Base-by-base conservation (phyloP, 2,888 invertebrate species). In the Cataglyphis altisquamis region DNA sequence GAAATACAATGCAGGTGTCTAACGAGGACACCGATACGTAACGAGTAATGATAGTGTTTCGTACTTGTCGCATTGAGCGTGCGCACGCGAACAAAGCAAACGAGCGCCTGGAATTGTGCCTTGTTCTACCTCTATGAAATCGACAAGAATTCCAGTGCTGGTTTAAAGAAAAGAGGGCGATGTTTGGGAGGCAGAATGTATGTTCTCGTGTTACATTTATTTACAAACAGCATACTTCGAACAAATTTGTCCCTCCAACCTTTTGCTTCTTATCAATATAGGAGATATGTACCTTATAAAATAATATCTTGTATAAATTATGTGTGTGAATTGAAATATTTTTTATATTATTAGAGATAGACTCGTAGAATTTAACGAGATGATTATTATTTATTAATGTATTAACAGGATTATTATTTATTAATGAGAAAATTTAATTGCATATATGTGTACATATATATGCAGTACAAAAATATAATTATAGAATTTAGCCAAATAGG, bases 11-110 rank as follows among this genome's bases (percentile, higher is more conserved):
- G 78, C 73, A 55, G 60, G 45, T 73, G 72, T 45, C 36, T 73
- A 80, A 80, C 73, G 78, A 80, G 78, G 78, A 72, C 73, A 60
- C 48, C 73, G 78, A 80, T 80, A 72, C 68, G 60, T 60, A 73
- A 80, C 32, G 32, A n/a, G 68, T 15, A 29, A 48, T 48, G 68
- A 60, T 57, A 5, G 41, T 21, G 73, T 52, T 32, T 39, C 25
- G 73, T 72, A 55, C 78, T 36, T 70, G 57, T 78, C 74, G 48
- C 67, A 55, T 39, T 70, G 70, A 68, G 52, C n/a, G 18, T 52
- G 48, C 48, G 48, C n/a, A 52, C 48, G n/a, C n/a, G 48, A 48
- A 52, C 48, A n/a, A n/a, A n/a, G 48, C 48, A 66, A 52, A 18
- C 48, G 75, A 66, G 52, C 45, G 75, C 15, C 18, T 36, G 75